Base-by-base conservation (phyloP, 1,140 invertebrate species). In the Samia ricini region DNA sequence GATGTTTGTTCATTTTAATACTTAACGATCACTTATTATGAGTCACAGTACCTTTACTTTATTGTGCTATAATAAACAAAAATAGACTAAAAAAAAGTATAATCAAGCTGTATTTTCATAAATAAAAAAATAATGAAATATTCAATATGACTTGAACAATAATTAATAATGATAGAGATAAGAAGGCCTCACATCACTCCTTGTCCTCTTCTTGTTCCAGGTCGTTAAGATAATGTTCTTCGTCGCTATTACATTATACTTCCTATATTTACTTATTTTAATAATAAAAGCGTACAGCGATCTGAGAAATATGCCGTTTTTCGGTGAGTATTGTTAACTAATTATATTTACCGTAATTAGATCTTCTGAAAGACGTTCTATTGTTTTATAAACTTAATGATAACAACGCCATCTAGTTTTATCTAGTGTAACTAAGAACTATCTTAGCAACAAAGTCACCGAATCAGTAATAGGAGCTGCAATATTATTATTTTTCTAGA, bases 271-370 rank as follows among this genome's bases (percentile, higher is more conserved):
- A 56, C 74, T 95, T 0, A 93, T 97, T 72, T 90, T 99, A 19
- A 94, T 98, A 63, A 89, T 99, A 20, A 94, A 95, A 78, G 97
- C 98, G 2, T 99, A 98, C 81, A 97, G 95, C 69, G 98, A 99
- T 91, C 92, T 99, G 24, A 92, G 97, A 77, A 96, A 97, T 8
- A 99, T 99, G 98, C 97, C 97, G 65, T 99, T 96, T 90, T 99
- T 99, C 93, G 97, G 97, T 98, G 92, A 94, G 92, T 72, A 24
- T 15, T 42, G 12, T 12, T 42, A 36, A 7, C 33, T 36, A 15
- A 36, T 36, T 6, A 36, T 15, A 36, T 36, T 36, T 6, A 36
- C 15, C 15, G 15, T 36, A 36, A 7, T 36, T n/a, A n/a, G n/a
- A n/a, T n/a, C n/a, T n/a, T n/a, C n/a, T n/a, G n/a, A n/a, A n/a